Base-by-base conservation (phyloP, 2,113 vertebrate genomes). In the Gopherus flavomarginatus region DNA sequence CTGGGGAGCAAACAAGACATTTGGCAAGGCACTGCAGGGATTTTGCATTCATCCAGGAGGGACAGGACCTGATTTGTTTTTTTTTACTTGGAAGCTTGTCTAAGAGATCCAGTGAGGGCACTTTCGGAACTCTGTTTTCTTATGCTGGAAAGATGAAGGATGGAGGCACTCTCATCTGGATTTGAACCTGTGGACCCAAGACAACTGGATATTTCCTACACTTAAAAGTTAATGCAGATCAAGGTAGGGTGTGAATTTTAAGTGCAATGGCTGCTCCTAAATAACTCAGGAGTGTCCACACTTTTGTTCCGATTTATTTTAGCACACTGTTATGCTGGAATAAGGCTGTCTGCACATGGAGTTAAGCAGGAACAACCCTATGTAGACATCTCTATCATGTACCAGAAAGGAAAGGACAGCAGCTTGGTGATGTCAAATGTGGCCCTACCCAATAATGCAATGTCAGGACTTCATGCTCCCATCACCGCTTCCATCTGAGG, bases 41-140 rank as follows among this genome's bases (percentile, higher is more conserved):
- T 69, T 69, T 69, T n/a, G 62, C 19, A 19, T 78, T 91, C 7
- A 50, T 19, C 8, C 27, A 1, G 38, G 59, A 65, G 53, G 21
- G 29, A n/a, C 6, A 17, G 80, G 77, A 87, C 47, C 69, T 44
- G 72, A 3, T 0, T 29, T 56, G 79, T 24, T 35, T 53, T 44
- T 24, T 6, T 62, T 26, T 16, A 8, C 1, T 21, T 50, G 35
- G 62, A n/a, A 19, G 62, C 3, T 69, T 65, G 62, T 29, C 14
- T 35, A 19, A 65, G 31, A 65, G 22, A 14, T 27, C 47, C 42
- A 44, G 8, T 9, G 3, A 52, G 0, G n/a, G 16, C 22, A 1
- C 3, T 7, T n/a, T n/a, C 3, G 13, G 6, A n/a, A 81, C 24
- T 47, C 3, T 47, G 62, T 69, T 8, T 0, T 49, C 0, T 1